Evolutionary conservation across 2,888 invertebrate genomes (phyloP).

Genomic region (Eupithecia subfuscata): DNA sequence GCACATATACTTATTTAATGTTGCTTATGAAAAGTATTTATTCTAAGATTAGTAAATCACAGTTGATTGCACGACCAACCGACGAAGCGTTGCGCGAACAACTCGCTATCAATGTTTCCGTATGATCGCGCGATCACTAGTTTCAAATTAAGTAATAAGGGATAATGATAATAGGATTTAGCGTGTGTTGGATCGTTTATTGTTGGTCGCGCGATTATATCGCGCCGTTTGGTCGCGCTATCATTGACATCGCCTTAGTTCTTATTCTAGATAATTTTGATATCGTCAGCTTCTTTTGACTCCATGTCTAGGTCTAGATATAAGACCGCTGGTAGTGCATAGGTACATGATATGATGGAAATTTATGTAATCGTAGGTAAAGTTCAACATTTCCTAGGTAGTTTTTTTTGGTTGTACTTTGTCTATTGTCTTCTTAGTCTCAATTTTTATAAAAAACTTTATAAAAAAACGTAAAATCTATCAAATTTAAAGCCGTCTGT

Average conservation of each 20-base stretch:
- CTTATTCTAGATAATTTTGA: background rate
- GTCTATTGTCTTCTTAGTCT: background rate
- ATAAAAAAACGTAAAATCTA: constrained; percentile 19
- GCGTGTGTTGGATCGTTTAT: background rate
- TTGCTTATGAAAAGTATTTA: constrained; percentile 34
- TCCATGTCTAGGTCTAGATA: background rate
- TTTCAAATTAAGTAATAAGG: background rate
- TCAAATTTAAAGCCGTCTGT: constrained; percentile 43
- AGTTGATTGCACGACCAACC: background rate
- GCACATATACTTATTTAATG: constrained; percentile 44
- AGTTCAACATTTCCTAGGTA: background rate
- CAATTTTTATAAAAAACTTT: constrained; percentile 14
- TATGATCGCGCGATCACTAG: background rate
- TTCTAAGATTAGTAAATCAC: constrained; percentile 1
- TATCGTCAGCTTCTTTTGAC: background rate
- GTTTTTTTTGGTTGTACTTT: background rate
- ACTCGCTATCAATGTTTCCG: background rate
- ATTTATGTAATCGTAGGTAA: background rate
- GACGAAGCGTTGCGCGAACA: background rate
- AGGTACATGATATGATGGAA: background rate
- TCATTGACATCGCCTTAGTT: background rate
- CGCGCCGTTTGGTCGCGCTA: background rate
- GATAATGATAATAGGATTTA: background rate
- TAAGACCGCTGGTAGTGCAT: background rate
- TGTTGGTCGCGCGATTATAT: background rate